These are phyloP conservation scores for Andrena fulva DNA, from an alignment of 2,888 invertebrate genomes.

Conservation along the genomic window DNA sequence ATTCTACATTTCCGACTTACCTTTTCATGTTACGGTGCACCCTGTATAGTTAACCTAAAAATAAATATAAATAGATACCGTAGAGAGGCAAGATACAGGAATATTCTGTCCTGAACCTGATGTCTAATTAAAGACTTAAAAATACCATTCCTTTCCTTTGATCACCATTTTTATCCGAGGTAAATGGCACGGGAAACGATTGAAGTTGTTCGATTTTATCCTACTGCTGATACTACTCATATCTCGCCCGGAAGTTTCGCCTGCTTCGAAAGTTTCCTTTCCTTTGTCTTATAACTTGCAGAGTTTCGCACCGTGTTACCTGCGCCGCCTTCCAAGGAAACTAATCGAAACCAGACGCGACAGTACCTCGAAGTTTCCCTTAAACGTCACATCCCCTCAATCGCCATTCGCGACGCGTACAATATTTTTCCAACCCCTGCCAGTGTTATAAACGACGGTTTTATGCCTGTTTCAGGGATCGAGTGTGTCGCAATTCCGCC, in stretches of 20 bases:
- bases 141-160: no score
- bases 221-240: neutral
- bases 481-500: neutral
- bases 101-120: no score
- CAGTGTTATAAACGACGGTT: neutral
- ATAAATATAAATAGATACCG: no score
- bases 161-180: neutral
- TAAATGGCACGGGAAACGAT: neutral
- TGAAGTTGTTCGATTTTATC: constrained; percentile 4
- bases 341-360: constrained; percentile 35
- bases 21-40: no score
- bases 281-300: neutral
- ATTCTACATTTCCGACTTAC: no score
- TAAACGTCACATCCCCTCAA: neutral
- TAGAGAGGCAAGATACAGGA: no score
- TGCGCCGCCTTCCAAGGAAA: neutral
- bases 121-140: no score
- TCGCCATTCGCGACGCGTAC: neutral
- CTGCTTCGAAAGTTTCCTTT: constrained; percentile 22
- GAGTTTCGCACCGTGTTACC: constrained; percentile 1
- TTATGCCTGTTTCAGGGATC: neutral
- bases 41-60: no score
- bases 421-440: neutral
- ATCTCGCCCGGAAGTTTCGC: neutral
- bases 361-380: neutral